Conservation (phyloP, 1,140 invertebrate species). For the Platyscapa corneri region DNA sequence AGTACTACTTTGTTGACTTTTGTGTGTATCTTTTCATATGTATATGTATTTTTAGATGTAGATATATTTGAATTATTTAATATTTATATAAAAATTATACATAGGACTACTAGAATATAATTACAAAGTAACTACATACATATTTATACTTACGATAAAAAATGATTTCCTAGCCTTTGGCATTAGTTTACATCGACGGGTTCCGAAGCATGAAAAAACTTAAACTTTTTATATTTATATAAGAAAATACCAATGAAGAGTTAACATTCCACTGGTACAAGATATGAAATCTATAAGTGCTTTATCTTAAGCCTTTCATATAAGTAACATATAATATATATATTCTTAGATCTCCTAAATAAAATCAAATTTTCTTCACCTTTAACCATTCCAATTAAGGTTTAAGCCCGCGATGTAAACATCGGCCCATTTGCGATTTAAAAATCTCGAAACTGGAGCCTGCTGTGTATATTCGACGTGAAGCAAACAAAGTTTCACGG, state of each 20-base stretch:
- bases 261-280: not conserved
- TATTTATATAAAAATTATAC: slow-evolving; percentile 56
- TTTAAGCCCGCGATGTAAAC: slow-evolving; percentile 40
- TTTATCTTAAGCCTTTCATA: slow-evolving; percentile 9
- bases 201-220: slow-evolving; percentile 27
- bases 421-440: slow-evolving; percentile 45
- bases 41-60: slow-evolving; percentile 37
- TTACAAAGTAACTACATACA: slow-evolving; percentile 63
- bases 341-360: slow-evolving; percentile 18
- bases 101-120: slow-evolving; percentile 58
- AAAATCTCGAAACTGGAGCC: slow-evolving; percentile 45
- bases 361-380: slow-evolving; percentile 14
- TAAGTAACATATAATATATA: slow-evolving; percentile 20
- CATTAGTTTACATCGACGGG: slow-evolving; percentile 53
- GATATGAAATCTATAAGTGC: not conserved
- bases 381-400: slow-evolving; percentile 1
- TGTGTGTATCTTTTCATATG: slow-evolving; percentile 37
- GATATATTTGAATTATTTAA: slow-evolving; percentile 55
- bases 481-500: slow-evolving; percentile 23
- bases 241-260: slow-evolving; percentile 2
- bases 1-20: slow-evolving; percentile 49
- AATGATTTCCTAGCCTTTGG: slow-evolving; percentile 54
- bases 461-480: slow-evolving; percentile 5
- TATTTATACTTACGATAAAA: slow-evolving; percentile 59
- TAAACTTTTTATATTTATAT: slow-evolving; percentile 26